phyloP scores from a whole-genome alignment of 2,888 invertebrate species.

The Cyaniris semiargus region DNA sequence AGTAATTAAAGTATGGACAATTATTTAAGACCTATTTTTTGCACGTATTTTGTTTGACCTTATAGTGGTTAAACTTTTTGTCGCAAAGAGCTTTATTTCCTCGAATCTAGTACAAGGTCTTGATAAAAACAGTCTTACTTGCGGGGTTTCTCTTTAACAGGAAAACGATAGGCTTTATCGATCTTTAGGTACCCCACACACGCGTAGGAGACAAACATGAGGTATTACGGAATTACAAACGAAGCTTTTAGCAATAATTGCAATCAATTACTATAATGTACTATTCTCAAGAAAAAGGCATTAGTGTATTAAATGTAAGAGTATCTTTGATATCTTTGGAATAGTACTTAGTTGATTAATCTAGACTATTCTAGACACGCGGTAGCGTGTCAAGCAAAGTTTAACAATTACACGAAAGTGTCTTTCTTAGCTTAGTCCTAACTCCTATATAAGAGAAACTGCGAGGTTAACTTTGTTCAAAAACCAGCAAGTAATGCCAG shows the following conservation, averaged over 20 bases:
- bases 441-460: neutral
- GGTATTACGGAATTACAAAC: neutral
- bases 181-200: neutral
- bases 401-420: neutral
- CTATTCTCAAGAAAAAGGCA: neutral
- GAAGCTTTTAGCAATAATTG: neutral
- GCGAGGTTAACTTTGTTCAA: neutral
- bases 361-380: too few species aligned
- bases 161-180: neutral
- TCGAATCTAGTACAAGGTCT: conserved; percentile 2
- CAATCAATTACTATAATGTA: neutral
- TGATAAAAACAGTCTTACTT: neutral
- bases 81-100: neutral
- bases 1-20: too few species aligned
- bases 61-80: neutral
- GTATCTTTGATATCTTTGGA: neutral
- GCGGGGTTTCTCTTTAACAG: neutral
- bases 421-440: neutral
- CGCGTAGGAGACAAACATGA: neutral
- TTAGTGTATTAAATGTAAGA: neutral
- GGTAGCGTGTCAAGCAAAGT: too few species aligned
- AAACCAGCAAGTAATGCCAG: neutral
- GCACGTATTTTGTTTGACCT: neutral
- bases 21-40: neutral
- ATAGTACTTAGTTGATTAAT: neutral